Percentiles rank a stretch among this genome's conserved stretches.
Conservation (phyloP, 2,888 invertebrate genomes). For the Lepidochitona cinerea region DNA sequence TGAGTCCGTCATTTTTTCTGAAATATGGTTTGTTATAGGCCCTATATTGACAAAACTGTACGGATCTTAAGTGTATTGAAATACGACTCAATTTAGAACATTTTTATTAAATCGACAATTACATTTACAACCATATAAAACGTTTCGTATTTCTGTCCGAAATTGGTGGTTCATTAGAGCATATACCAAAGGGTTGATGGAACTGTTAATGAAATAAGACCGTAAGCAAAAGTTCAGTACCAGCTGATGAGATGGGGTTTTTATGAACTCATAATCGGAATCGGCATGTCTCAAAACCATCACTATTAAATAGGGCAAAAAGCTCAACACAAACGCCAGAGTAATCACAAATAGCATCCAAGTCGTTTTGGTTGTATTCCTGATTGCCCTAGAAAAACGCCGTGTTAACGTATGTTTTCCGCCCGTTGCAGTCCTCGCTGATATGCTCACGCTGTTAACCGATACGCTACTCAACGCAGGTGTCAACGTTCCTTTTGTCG, state of each 20-base stretch:
- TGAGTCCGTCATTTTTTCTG: no score
- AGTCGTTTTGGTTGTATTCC: slow-evolving; percentile 41
- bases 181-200: slow-evolving; percentile 62
- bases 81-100: no score
- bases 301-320: slow-evolving; percentile 55
- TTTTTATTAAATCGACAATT: no score
- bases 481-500: neutral
- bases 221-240: slow-evolving; percentile 60
- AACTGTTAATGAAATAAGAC: slow-evolving; percentile 63
- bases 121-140: neutral
- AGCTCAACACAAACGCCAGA: slow-evolving; percentile 57
- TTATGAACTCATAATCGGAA: slow-evolving; percentile 51
- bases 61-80: no score
- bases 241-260: slow-evolving; percentile 50
- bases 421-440: neutral
- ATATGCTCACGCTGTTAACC: neutral
- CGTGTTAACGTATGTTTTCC: neutral
- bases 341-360: slow-evolving; percentile 61
- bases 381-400: neutral
- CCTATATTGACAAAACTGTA: no score
- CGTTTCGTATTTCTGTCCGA: slow-evolving; percentile 15
- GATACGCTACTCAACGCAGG: neutral
- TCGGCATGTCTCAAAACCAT: slow-evolving; percentile 56
- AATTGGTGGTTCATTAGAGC: slow-evolving; percentile 59
- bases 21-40: no score